Base-by-base conservation (phyloP, 2,888 invertebrate genomes). In the Boloria euphrosyne region DNA sequence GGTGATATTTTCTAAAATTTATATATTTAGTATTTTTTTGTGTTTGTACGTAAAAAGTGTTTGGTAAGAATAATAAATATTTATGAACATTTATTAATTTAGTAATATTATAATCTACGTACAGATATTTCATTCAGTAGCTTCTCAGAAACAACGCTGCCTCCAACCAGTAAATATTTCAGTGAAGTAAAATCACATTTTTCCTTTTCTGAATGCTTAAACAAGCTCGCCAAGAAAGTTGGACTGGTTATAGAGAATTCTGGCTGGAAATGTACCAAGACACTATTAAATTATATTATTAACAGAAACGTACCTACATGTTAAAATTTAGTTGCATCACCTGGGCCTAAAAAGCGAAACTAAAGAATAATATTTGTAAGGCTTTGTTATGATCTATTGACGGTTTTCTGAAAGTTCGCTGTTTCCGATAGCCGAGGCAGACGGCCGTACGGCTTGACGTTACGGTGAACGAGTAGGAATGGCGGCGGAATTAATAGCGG, bases 131-230 rank as follows among this genome's bases (percentile, higher is more conserved):
- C 77, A 3, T 76, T 71, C 13, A 83, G 53, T 0, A 85, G 72
- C 1, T 79, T 76, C 13, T 69, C 54, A 3, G 80, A 71, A 0
- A 84, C 80, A 18, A 79, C 80, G 59, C 86, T 86, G 7, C 87
- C 87, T 2, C 82, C 86, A 3, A 85, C 31, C 0, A 76, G 10
- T 2, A 88, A 69, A 0, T 57, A 38, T 50, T 81, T 76, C 1
- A 86, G 76, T 51, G 80, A 80, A 0, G 80, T 75, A 17, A 87
- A 82, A 68, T 86, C 85, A 46, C 86, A 85, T 18, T 71, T 61
- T 0, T 77, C 78, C 3, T 74, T 57, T 0, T 78, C 74, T 5
- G 68, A 78, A 7, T 78, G 74, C 18, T 78, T 84, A 16, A 83
- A 59, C 10, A 88, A 70, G 0, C 74, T 74, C 1, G 75, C 76